A percentile compares a stretch with the other conserved stretches of the same genome.
These are phyloP conservation scores for Gambusia yucatana DNA, from an alignment of 2,797 vertebrate species.

Conservation along the genomic window DNA sequence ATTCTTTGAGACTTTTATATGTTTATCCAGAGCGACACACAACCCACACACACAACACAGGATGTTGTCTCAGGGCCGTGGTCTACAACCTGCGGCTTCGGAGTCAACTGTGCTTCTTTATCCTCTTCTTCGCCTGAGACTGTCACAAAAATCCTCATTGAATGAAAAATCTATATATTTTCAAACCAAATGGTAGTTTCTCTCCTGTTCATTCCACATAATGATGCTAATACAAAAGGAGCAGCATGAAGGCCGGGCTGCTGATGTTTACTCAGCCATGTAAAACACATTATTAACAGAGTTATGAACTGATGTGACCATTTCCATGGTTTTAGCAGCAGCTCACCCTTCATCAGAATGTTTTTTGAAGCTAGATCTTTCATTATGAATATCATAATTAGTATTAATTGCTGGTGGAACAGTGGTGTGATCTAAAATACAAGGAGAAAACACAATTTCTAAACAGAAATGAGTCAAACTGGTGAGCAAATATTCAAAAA, in stretches of 20 bases:
- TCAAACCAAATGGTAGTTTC: background rate
- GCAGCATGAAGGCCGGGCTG: background rate
- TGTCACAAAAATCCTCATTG: background rate
- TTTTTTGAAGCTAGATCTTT: background rate
- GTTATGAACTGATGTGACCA: background rate
- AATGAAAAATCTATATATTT: background rate
- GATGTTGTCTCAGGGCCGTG: background rate
- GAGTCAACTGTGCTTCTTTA: background rate
- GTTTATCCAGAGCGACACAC: background rate
- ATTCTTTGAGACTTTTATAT: background rate
- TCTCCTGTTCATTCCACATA: background rate
- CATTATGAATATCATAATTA: background rate
- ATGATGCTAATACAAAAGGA: conserved; percentile 2
- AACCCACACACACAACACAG: background rate
- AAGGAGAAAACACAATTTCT: background rate
- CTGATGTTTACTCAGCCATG: background rate
- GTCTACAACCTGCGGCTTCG: background rate
- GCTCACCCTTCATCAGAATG: background rate
- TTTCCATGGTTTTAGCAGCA: background rate
- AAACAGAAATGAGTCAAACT: background rate
- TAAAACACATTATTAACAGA: conserved; percentile 8
- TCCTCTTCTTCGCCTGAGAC: background rate
- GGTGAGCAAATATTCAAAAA: background rate
- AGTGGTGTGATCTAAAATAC: background rate
- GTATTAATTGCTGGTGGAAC: background rate